These are phyloP conservation scores for Cartodere bifasciata DNA, from an alignment of 2,888 invertebrate species.

Conservation along the genomic window DNA sequence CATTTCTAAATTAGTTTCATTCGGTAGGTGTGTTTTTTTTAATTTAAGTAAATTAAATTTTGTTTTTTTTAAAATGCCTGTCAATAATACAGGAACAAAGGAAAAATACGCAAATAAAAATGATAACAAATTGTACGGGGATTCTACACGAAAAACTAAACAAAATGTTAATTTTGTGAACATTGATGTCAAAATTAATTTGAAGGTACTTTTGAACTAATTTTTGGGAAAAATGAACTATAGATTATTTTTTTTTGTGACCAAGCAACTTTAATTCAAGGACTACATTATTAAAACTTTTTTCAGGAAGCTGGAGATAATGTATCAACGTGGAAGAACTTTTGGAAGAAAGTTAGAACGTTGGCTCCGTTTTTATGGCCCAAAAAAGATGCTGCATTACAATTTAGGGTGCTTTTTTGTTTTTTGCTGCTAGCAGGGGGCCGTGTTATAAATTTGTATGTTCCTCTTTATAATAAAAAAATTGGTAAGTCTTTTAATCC, in stretches of 20 bases:
- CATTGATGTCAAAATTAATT: constrained; percentile 24
- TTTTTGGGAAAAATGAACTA: constrained; percentile 2
- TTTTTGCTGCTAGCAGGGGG: constrained; percentile 64
- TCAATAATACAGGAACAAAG: no score
- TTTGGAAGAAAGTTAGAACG: constrained; percentile 62
- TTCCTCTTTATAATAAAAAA: constrained; percentile 84
- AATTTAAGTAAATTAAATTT: no score
- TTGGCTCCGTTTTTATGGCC: constrained; percentile 94
- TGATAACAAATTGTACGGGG: constrained; percentile 6
- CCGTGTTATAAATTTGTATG: constrained; percentile 77
- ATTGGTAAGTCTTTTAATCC: constrained; percentile 53
- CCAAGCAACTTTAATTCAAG: not conserved
- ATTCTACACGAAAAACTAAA: constrained; percentile 12
- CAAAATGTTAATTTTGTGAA: constrained; percentile 22
- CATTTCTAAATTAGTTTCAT: no score
- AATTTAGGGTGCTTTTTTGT: constrained; percentile 72
- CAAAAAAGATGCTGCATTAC: constrained; percentile 60
- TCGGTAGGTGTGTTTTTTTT: constrained; percentile 7
- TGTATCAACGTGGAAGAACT: constrained; percentile 67
- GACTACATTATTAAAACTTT: constrained; percentile 3
- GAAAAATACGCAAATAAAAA: no score
- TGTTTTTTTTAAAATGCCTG: no score
- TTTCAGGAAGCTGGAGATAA: constrained; percentile 39
- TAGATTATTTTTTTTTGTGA: constrained; percentile 4
- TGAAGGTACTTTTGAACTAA: constrained; percentile 19